Evolutionary conservation across 35 echinoderm and acorn worm genomes (phyloP), one percentile per base, ranked within the genome.

Genomic region (Strongylocentrotus purpuratus): DNA sequence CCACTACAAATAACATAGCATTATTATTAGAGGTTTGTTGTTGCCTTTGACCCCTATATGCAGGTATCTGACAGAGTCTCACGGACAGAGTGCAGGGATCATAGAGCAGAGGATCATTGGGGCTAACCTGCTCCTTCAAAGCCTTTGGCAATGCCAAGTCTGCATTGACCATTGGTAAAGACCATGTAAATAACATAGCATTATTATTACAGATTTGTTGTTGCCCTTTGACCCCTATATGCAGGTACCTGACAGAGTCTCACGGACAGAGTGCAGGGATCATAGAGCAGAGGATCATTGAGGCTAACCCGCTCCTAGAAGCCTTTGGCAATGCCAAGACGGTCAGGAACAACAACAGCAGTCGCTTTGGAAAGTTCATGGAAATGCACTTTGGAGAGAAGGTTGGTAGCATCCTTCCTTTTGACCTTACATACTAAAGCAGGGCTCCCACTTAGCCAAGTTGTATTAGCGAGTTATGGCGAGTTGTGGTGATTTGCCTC

Each of bases 291-390:
- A 94, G 97, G 31, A 99, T 99, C 89, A 94, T 99, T 12, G 98
- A 97, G 47, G 98, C 98, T 25, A 99, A 99, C 61, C 98, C 98
- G 65, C 95, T 99, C 41, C 95, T 99, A 31, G 98, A 99, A 48
- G 98, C 98, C 61, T 99, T 99, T 87, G 98, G 98, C 33, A 99
- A 99, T 88, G 98, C 98, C 61, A 99, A 99, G 91, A 99, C 98
- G 0, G 95, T 99, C 35, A 87, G 98, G 47, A 99, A 99, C 94
- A 99, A 99, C 94, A 99, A 99, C 94, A 99, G 98, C 55, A 99
- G 98, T 95, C 96, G 98, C 59, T 99, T 99, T 92, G 98, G 98
- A 41, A 99, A 99, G 55, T 98, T 99, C 93, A 94, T 97, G 45
- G 98, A 99, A 48, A 99, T 99, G 96, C 98, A 99, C 86, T 99